Conservation (phyloP, 2,888 invertebrate genomes). For the Lymantria monacha region DNA sequence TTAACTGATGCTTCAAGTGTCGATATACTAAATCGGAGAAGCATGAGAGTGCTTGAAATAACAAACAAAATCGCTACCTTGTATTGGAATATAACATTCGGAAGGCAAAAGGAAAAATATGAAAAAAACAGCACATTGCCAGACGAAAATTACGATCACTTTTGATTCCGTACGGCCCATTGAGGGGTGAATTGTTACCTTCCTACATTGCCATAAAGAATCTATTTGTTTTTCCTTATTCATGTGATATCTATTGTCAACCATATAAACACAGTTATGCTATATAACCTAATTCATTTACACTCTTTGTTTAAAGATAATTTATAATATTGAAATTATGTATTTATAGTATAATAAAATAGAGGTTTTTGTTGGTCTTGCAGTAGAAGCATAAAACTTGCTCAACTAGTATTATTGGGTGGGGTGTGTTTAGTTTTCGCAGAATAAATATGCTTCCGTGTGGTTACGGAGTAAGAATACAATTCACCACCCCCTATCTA, state of each 20-base stretch:
- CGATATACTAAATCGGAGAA: slow-evolving; percentile 70
- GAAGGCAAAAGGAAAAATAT: slow-evolving; percentile 76
- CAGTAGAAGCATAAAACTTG: not conserved
- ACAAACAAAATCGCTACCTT: slow-evolving; percentile 76
- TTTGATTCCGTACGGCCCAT: slow-evolving; percentile 76
- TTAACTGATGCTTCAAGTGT: slow-evolving; percentile 68
- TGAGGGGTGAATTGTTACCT: slow-evolving; percentile 78
- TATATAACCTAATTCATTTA: slow-evolving; percentile 30
- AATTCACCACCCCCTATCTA: too few relatives aligned
- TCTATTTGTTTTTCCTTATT: slow-evolving; percentile 70
- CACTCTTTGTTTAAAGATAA: slow-evolving; percentile 20
- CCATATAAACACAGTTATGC: slow-evolving; percentile 39
- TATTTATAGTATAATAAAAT: too few relatives aligned
- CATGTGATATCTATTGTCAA: slow-evolving; percentile 57
- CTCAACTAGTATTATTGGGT: too few relatives aligned
- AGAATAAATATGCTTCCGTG: too few relatives aligned
- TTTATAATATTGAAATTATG: slow-evolving; percentile 4
- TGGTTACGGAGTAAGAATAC: too few relatives aligned
- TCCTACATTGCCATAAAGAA: slow-evolving; percentile 74
- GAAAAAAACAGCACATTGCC: slow-evolving; percentile 79
- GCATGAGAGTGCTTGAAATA: slow-evolving; percentile 71
- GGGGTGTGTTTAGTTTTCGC: too few relatives aligned
- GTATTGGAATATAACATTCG: slow-evolving; percentile 75
- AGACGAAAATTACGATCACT: slow-evolving; percentile 79
- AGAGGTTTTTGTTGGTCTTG: not conserved